Percentiles rank a stretch among this genome's conserved stretches.
Conservation (phyloP, 2,113 vertebrate species). For the Phalacrocorax brasilianus region DNA sequence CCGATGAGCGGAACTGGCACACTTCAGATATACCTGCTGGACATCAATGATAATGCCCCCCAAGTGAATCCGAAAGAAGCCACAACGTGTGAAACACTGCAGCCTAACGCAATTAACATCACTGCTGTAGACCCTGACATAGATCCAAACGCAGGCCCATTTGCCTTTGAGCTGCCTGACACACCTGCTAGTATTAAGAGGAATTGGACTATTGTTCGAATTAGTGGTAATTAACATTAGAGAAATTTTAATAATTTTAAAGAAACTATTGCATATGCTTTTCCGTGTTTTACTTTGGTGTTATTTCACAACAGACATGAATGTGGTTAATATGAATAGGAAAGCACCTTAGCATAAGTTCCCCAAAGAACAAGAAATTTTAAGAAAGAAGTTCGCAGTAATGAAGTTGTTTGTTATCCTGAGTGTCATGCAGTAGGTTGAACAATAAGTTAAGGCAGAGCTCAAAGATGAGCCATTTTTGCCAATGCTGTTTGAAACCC, state of each 20-base stretch:
- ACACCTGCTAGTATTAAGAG: conserved; percentile 83
- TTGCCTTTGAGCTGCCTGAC: conserved; percentile 90
- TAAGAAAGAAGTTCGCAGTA: not conserved
- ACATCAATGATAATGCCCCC: conserved; percentile 97
- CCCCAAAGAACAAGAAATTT: not conserved
- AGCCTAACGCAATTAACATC: conserved; percentile 95
- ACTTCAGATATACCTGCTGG: conserved; percentile 90
- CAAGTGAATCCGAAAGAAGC: conserved; percentile 90
- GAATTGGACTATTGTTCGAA: conserved; percentile 94
- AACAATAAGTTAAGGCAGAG: not conserved
- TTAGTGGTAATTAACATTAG: conserved; percentile 80
- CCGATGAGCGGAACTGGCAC: conserved; percentile 93
- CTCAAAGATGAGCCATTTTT: not conserved
- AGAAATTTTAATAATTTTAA: not conserved
- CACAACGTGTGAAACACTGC: conserved; percentile 90
- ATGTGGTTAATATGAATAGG: not conserved
- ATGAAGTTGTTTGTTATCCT: not conserved
- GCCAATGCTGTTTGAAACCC: not conserved
- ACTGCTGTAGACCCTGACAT: conserved; percentile 93
- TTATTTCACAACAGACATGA: not conserved
- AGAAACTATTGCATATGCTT: not conserved
- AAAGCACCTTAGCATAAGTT: not conserved
- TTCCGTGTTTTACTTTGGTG: not conserved
- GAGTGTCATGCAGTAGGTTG: not conserved
- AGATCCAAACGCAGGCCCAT: conserved; percentile 93